Evolutionary conservation across 2,888 invertebrate genomes (phyloP), one percentile per base, ranked within the genome.

Genomic region (Oxystoma pomonae): DNA sequence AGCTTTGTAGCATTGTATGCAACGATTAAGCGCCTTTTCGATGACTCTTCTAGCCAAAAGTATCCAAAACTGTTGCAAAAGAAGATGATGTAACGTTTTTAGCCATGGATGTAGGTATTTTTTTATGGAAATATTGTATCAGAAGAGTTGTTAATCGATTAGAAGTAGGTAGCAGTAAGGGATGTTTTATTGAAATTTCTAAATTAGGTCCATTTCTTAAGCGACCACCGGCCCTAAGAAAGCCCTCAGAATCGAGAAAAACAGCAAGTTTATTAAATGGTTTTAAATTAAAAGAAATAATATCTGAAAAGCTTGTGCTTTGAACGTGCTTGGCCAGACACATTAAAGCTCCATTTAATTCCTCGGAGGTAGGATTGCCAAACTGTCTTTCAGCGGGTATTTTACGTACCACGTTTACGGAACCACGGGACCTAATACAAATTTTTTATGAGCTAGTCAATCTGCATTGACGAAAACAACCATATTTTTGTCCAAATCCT

Each of bases 181-280:
- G 56, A 19, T 56, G 60, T 22, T 60, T 60, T 17, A 56, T n/a
- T 2, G 60, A 60, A 60, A 56, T 55, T 17, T 2, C 17, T 12
- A 57, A 12, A 57, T 57, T n/a, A 3, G 20, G 1, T 3, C 16
- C 19, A 17, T 16, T 35, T 56, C 20, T 56, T 49, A 21, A 21
- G 17, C 56, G 22, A 3, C 21, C 55, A 7, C 60, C 56, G 16
- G 19, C 56, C 20, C 60, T 60, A 3, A 60, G 55, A 16, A 60
- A 22, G 12, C 60, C 60, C 3, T 52, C 53, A n/a, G 59, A 59
- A 20, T 59, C 53, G 3, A 59, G 18, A 60, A 57, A 57, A 16
- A 57, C n/a, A 20, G 57, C 3, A 20, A 57, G 57, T 18, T n/a
- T 55, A 20, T 16, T 7, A 5, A 7, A 53, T 7, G 55, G 17